Conservation (phyloP, 2,797 vertebrate genomes). For the Hephaestus fuliginosus region DNA sequence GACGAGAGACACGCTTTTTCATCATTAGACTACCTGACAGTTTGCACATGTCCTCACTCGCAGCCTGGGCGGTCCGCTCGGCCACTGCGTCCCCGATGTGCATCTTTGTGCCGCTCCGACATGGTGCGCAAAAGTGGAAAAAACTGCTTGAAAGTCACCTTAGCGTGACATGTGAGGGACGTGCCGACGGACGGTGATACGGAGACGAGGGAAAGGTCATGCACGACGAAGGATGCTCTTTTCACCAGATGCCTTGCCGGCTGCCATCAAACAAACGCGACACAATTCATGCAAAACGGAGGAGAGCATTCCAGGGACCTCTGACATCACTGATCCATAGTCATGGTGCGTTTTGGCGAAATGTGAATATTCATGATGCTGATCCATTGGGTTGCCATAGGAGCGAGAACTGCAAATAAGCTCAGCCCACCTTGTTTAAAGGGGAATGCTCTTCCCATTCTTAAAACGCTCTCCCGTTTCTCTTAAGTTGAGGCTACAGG, state of each 20-base stretch:
- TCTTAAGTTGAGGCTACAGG: constrained; percentile 74
- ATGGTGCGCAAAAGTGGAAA: constrained; percentile 82
- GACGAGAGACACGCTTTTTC: constrained; percentile 69
- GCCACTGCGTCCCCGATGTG: constrained; percentile 73
- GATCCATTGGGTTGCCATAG: constrained; percentile 96
- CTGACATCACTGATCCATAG: constrained; percentile 92
- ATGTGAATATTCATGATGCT: constrained; percentile 95
- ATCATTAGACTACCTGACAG: constrained; percentile 80
- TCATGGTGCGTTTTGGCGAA: constrained; percentile 87
- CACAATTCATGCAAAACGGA: constrained; percentile 71
- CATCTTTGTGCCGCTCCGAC: constrained; percentile 80
- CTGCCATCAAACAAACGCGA: constrained; percentile 78
- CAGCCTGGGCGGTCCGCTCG: constrained; percentile 74
- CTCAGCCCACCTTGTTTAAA: constrained; percentile 90
- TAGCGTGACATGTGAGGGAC: constrained; percentile 81
- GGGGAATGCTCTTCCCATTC: constrained; percentile 80
- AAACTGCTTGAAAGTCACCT: constrained; percentile 84
- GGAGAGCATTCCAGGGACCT: constrained; percentile 84
- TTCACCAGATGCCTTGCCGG: constrained; percentile 69
- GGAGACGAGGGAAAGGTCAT: constrained; percentile 83
- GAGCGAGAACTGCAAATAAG: constrained; percentile 90
- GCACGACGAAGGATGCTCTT: constrained; percentile 78
- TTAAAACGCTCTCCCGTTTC: constrained; percentile 72
- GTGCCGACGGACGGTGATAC: constrained; percentile 69
- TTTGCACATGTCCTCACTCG: constrained; percentile 79